A percentile compares a stretch with the other conserved stretches of the same genome.
Evolutionary conservation across 2,113 vertebrate species (phyloP).

Genomic region (Otus sunia): DNA sequence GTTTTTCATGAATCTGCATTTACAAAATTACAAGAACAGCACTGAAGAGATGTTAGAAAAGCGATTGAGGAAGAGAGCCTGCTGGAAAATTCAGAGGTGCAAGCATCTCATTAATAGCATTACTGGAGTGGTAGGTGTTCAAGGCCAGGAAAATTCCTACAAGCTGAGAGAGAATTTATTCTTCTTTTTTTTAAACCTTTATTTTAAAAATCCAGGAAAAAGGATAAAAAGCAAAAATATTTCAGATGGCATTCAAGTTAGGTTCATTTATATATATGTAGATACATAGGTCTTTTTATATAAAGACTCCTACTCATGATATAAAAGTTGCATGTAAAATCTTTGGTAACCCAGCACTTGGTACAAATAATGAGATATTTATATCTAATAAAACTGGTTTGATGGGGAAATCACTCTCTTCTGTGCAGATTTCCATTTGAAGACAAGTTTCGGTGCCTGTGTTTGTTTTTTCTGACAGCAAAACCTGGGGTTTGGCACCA

Average conservation of each 20-base stretch:
- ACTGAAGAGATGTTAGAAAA: neutral
- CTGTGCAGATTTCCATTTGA: conserved; percentile 53
- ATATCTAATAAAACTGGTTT: conserved; percentile 78
- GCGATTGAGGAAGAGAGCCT: neutral
- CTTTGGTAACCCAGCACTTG: conserved; percentile 60
- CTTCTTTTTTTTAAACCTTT: neutral
- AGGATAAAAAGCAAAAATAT: neutral
- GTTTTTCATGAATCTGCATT: neutral
- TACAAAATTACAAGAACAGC: neutral
- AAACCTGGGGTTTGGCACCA: conserved; percentile 64
- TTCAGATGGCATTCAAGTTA: conserved; percentile 50
- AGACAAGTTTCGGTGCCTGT: conserved; percentile 69
- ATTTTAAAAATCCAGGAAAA: neutral
- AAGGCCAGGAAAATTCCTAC: neutral
- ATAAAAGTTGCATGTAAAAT: conserved; percentile 64
- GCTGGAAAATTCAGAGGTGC: neutral
- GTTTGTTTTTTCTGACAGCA: conserved; percentile 69
- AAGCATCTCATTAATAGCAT: neutral
- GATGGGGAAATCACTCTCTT: conserved; percentile 71
- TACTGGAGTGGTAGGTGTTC: neutral
- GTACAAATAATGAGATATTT: conserved; percentile 75
- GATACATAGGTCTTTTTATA: neutral
- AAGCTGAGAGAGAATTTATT: neutral
- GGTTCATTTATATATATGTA: conserved; percentile 10
- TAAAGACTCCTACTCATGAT: conserved; percentile 65